Evolutionary conservation across 2,113 vertebrate species (phyloP), one percentile per base, ranked within the genome.

Genomic region (Ancistrus triradiatus): DNA sequence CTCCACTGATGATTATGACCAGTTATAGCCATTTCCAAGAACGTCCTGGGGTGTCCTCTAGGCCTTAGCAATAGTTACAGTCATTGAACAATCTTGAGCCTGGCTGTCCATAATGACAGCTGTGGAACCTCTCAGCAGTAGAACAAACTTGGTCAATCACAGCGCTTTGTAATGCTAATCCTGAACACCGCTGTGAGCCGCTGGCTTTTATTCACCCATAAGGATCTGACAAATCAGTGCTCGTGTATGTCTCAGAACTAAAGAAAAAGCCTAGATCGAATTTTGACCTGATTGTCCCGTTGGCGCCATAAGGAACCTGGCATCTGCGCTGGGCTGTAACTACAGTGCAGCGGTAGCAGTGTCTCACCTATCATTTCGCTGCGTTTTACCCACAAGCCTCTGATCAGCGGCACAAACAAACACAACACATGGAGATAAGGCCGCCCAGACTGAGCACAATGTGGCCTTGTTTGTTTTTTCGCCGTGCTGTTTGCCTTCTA

Each of bases 401-500:
- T 73, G 59, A 59, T 68, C 59, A 73, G 75, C 38, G 62, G 70
- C 67, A 63, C 66, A 67, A 76, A 69, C 67, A 80, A 81, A 79
- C 77, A 77, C 52, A 73, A 72, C 59, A 63, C 68, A 59, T 67
- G 51, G 78, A 72, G 78, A 73, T 61, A 59, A 38, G 44, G 65
- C 66, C 46, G 46, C 69, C 53, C 78, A 63, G 50, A 62, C 76
- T 74, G 52, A 74, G 37, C 63, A 69, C 59, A 52, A 47, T 66
- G 64, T 62, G 68, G 68, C 74, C 64, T 28, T 62, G 62, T 79
- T 83, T 79, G 74, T 78, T 78, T 83, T 75, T 79, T 76, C 70
- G 65, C 21, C 47, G 46, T 56, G 63, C 65, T 68, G 68, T 77
- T 74, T 80, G 71, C 70, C 53, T 75, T 64, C 63, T 83, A 55